These are phyloP conservation scores for Camelus dromedarius DNA, from an alignment of 2,113 vertebrate genomes.

Conservation along the genomic window DNA sequence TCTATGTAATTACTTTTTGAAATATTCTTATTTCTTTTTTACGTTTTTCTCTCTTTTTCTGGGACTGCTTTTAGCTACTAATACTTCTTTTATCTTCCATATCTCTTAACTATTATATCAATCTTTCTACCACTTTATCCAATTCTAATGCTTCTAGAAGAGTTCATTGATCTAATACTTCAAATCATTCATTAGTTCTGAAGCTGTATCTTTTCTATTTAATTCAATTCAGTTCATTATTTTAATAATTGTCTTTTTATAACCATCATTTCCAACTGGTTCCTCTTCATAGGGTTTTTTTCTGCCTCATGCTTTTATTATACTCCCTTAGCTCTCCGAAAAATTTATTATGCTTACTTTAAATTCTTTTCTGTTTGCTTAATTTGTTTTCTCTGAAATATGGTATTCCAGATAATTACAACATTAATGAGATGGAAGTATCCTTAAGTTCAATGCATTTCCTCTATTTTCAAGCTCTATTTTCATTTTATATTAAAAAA, in stretches of 20 bases:
- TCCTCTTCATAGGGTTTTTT: not conserved
- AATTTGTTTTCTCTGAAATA: not conserved
- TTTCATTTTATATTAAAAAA: constrained; percentile 10
- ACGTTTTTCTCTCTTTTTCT: not conserved
- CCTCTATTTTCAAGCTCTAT: constrained; percentile 1
- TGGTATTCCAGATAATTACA: not conserved
- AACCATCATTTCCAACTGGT: not conserved
- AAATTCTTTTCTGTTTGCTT: not conserved
- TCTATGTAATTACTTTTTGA: not conserved
- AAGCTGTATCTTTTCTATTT: not conserved
- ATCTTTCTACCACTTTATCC: not conserved
- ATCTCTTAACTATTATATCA: not conserved
- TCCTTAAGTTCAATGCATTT: not conserved
- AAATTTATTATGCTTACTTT: not conserved
- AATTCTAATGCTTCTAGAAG: not conserved
- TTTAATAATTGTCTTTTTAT: not conserved
- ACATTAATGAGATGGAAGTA: not conserved
- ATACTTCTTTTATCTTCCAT: not conserved
- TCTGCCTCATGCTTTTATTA: not conserved
- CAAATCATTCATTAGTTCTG: not conserved
- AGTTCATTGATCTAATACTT: not conserved
- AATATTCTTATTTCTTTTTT: not conserved
- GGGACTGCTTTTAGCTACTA: not conserved
- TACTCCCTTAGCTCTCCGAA: not conserved
- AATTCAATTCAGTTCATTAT: not conserved